Conservation (phyloP, 2,113 vertebrate genomes). For the Aptenodytes patagonicus region DNA sequence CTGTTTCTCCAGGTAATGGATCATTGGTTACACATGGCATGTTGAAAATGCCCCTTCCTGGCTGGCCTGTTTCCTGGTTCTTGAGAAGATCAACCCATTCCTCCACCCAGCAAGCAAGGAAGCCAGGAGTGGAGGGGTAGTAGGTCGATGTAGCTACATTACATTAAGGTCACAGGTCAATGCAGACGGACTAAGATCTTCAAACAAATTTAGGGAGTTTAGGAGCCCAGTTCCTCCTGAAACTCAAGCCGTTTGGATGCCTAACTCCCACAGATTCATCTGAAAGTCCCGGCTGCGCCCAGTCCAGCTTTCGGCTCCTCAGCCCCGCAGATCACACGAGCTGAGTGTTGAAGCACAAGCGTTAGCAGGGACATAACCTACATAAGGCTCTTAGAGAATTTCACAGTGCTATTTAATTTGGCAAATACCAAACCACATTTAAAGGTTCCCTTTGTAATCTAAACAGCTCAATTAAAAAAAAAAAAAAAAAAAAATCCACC, state of each 20-base stretch:
- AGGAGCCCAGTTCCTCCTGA: not conserved
- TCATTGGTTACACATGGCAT: not conserved
- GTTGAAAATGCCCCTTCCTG: not conserved
- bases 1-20: not conserved
- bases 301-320: not conserved
- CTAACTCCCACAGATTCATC: not conserved
- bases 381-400: not conserved
- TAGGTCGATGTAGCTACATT: not conserved
- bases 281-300: not conserved
- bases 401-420: constrained; percentile 16
- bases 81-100: not conserved
- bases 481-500: not conserved
- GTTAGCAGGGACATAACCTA: not conserved
- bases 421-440: not conserved
- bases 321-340: not conserved
- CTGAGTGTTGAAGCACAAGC: not conserved
- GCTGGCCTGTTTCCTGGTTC: not conserved
- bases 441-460: not conserved
- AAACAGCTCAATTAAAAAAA: not conserved
- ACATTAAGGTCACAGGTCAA: not conserved
- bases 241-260: not conserved
- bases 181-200: not conserved
- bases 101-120: not conserved
- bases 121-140: not conserved
- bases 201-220: not conserved